Evolutionary conservation across 2,113 vertebrate genomes (phyloP), one percentile per base, ranked within the genome.

Genomic region (Pseudorhombus dupliciocellatus): DNA sequence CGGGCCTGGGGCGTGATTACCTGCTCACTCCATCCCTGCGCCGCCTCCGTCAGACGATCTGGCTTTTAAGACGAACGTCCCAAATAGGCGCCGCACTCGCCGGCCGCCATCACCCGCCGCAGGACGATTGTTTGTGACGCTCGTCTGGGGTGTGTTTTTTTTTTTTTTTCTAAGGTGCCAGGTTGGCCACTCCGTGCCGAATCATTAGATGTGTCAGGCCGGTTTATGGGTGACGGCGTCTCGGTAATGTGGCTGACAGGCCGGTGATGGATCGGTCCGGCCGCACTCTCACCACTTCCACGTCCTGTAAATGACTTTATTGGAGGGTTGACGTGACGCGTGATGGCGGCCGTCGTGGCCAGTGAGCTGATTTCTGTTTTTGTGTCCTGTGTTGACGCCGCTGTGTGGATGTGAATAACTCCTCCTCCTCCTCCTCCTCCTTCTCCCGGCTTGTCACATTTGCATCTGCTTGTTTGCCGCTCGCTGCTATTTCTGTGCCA

Each of bases 151-250:
- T 31, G 77, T 57, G 0, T 77, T 21, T 55, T 24, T 52, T 14
- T 1, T 55, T 7, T 28, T 55, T 55, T 55, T 53, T 14, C 25
- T 15, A 9, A 31, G 34, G 34, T 37, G 63, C 46, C 42, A 1
- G 20, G 34, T 68, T 72, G 63, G 22, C 73, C 31, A 55, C 16
- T 25, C 75, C 34, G 11, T 59, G 59, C 51, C 70, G 80, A 83
- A 75, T 87, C 86, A 73, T 80, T 74, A 73, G 64, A 77, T 14
- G 62, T 75, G 82, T 85, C 90, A 64, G 82, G 37, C 72, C 58
- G 22, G 66, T 82, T 84, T 87, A 86, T 60, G 7, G 30, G 59
- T 62, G 81, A 74, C 21, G 54, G 60, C 57, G 66, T 69, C 71
- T 56, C 50, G 14, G 84, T 18, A 44, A 18, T 44, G 14, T 44